A percentile compares a stretch with the other conserved stretches of the same genome.
phyloP scores from a whole-genome alignment of 1,140 invertebrate species.

The Caenorhabditis briggsae region DNA sequence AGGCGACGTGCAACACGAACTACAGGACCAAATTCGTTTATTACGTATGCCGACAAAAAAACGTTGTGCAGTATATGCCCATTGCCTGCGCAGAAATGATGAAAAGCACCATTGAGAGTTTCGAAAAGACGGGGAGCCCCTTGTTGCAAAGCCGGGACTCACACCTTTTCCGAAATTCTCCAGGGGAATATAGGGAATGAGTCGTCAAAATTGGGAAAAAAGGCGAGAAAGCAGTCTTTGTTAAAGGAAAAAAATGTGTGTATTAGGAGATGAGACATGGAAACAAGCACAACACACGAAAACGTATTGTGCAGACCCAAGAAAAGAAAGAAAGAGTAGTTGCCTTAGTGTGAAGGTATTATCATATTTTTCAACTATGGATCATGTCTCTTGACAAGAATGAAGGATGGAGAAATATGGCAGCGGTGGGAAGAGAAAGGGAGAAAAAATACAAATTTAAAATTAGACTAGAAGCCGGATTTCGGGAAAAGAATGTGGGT shows the following conservation, averaged over 20 bases:
- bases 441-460: slow-evolving; percentile 21
- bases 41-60: slow-evolving; percentile 46
- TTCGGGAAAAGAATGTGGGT: not conserved
- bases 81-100: slow-evolving; percentile 37
- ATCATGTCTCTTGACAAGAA: slow-evolving; percentile 21
- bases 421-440: not conserved
- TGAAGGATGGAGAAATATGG: not conserved
- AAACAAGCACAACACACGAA: not conserved
- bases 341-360: not conserved
- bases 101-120: slow-evolving; percentile 53
- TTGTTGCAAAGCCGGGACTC: not conserved
- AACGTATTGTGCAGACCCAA: not conserved
- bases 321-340: not conserved
- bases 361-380: slow-evolving; percentile 31
- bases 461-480: slow-evolving; percentile 45
- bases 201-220: slow-evolving; percentile 37
- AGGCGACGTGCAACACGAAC: slow-evolving; percentile 16
- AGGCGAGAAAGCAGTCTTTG: slow-evolving; percentile 39
- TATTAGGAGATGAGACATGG: not conserved
- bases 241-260: slow-evolving; percentile 8
- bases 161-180: slow-evolving; percentile 42
- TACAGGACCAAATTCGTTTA: slow-evolving; percentile 53
- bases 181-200: slow-evolving; percentile 48
- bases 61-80: not conserved
- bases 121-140: not conserved